Evolutionary conservation across 2,797 vertebrate species (phyloP).

Genomic region (Hydrophis major): DNA sequence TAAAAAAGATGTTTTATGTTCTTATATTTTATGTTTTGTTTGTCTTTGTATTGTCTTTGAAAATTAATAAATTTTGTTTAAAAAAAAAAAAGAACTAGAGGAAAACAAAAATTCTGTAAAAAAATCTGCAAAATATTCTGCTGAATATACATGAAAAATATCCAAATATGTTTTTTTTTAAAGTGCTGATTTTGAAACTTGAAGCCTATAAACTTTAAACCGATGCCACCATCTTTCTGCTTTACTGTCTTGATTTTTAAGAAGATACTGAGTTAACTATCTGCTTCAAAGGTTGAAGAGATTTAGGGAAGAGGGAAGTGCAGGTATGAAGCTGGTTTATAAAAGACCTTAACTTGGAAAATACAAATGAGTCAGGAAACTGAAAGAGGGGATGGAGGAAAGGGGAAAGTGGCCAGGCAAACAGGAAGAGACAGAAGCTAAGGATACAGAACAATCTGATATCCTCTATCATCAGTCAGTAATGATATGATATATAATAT

Average conservation of each 20-base stretch:
- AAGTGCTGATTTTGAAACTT: not conserved
- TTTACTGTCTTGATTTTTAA: not conserved
- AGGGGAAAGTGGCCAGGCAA: not conserved
- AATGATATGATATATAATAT: not conserved
- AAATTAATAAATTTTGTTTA: no score
- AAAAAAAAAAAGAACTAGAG: not conserved
- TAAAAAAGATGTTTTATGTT: no score
- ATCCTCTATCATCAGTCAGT: not conserved
- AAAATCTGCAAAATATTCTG: not conserved
- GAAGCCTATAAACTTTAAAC: not conserved
- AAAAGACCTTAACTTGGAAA: not conserved
- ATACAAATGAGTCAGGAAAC: not conserved
- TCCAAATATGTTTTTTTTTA: not conserved
- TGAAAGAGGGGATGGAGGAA: not conserved
- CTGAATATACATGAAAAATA: not conserved
- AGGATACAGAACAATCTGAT: no score
- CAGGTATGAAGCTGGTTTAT: not conserved
- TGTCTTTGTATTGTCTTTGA: no score
- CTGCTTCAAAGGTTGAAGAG: not conserved
- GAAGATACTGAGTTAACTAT: not conserved
- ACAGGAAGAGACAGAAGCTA: not conserved
- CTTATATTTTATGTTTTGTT: no score
- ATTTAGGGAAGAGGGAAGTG: not conserved
- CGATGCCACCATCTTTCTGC: not conserved
- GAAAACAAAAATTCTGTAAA: not conserved